These are phyloP conservation scores for Alosa sapidissima DNA, from an alignment of 2,797 vertebrate genomes.

Conservation along the genomic window DNA sequence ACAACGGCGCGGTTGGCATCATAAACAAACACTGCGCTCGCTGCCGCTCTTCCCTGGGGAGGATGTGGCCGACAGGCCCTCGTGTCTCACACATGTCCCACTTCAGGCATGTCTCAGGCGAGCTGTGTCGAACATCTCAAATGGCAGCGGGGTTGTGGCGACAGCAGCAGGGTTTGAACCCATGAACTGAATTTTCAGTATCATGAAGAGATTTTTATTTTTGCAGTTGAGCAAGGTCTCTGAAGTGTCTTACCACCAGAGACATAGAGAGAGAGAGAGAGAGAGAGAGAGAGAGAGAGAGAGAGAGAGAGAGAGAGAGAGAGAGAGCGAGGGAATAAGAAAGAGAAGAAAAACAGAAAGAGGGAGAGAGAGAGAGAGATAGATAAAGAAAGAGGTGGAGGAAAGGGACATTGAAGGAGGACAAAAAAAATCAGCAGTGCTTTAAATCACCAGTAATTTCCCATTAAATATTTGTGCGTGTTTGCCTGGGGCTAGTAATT, in stretches of 20 bases:
- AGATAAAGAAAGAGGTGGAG: background rate
- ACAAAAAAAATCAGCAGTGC: conserved; percentile 42
- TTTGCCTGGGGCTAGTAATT: conserved; percentile 67
- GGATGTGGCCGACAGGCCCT: background rate
- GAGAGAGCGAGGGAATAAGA: background rate
- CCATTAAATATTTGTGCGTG: conserved; percentile 61
- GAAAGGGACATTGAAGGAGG: background rate
- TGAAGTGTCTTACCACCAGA: conserved; percentile 44
- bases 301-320: conserved; percentile 27
- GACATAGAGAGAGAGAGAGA: conserved; percentile 16
- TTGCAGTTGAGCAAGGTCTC: conserved; percentile 18
- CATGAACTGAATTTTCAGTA: background rate
- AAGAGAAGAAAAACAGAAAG: background rate
- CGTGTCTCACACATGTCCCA: background rate
- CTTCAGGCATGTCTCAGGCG: background rate
- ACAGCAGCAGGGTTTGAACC: background rate
- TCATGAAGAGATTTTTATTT: no score
- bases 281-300: conserved; percentile 34
- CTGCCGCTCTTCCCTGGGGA: background rate
- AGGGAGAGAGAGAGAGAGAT: background rate
- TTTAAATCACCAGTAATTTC: conserved; percentile 55
- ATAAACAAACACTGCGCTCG: background rate
- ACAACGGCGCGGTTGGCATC: background rate
- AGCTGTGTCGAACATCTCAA: background rate
- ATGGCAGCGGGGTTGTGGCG: background rate